Base-by-base conservation (phyloP, 2,888 invertebrate genomes). In the Osmoderma eremita region DNA sequence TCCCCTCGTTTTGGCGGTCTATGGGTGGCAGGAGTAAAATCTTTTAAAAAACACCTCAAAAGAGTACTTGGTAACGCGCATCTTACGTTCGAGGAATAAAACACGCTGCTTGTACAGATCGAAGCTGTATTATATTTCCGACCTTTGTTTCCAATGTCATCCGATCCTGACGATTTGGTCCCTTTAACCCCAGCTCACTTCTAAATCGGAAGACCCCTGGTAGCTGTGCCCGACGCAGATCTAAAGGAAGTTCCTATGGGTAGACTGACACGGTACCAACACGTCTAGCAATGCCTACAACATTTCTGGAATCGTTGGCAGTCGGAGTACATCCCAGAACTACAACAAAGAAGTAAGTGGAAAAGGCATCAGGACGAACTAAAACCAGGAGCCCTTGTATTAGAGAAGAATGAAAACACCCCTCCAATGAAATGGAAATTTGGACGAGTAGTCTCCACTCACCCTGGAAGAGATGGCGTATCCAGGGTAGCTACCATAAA, bases 311-410 rank as follows among this genome's bases (percentile, higher is more conserved):
- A 51, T 6, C 18, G 66, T 12, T 67, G 67, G 73, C 42, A 18
- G 2, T 10, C 18, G 12, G 74, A 75, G 38, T 75, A 72, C 18
- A 39, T 74, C 1, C 42, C 67, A 2, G 15, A 39, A 3, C 68
- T 75, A 1, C 72, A 73, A 13, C 10, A 18, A 12, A 45, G 76
- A n/a, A 48, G 67, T 1, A 76, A 78, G 63, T 78, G 77, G 77
- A 24, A 61, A 2, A 20, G 48, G 10, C 48, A 64, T 3, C 38
- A 42, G 1, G 53, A 63, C 12, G 67, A 70, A 38, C 56, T 75
- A 13, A 17, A 64, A n/a, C 51, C 67, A 8, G 70, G 72, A 36
- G 69, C 71, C 39, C 36, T 79, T 3, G 77, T 77, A 8, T 20
- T 78, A 4, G 18, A 76, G 0, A 74, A 70, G 20, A 73, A 78